Evolutionary conservation across 2,888 invertebrate genomes (phyloP).

Genomic region (Hydraecia micacea): DNA sequence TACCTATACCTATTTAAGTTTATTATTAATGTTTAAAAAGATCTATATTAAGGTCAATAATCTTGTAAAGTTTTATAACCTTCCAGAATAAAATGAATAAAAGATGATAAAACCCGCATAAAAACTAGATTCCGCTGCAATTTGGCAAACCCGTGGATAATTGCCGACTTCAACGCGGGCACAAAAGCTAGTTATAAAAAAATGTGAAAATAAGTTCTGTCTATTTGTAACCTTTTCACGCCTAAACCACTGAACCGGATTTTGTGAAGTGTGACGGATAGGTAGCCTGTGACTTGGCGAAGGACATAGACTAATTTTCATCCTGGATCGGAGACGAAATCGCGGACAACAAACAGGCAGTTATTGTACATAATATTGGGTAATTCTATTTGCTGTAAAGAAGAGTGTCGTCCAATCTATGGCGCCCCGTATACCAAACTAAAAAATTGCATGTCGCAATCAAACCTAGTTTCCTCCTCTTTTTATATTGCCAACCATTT

Average conservation of each 20-base stretch:
- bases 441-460: neutral
- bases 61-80: too few relatives aligned
- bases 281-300: too few relatives aligned
- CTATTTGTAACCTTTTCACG: neutral
- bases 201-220: neutral
- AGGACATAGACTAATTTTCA: neutral
- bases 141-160: neutral
- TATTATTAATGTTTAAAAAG: too few relatives aligned
- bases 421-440: neutral
- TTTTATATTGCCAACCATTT: neutral
- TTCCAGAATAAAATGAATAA: neutral
- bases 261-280: neutral
- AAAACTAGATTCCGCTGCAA: too few relatives aligned
- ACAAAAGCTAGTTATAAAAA: neutral
- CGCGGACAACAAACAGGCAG: neutral
- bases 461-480: neutral
- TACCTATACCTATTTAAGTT: too few relatives aligned
- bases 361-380: neutral
- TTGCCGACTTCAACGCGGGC: too few relatives aligned
- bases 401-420: neutral
- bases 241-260: neutral
- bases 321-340: neutral
- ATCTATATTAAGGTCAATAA: too few relatives aligned
- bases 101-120: neutral
- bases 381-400: neutral